Conservation (phyloP, 2,888 invertebrate genomes). For the Baccha elongata region DNA sequence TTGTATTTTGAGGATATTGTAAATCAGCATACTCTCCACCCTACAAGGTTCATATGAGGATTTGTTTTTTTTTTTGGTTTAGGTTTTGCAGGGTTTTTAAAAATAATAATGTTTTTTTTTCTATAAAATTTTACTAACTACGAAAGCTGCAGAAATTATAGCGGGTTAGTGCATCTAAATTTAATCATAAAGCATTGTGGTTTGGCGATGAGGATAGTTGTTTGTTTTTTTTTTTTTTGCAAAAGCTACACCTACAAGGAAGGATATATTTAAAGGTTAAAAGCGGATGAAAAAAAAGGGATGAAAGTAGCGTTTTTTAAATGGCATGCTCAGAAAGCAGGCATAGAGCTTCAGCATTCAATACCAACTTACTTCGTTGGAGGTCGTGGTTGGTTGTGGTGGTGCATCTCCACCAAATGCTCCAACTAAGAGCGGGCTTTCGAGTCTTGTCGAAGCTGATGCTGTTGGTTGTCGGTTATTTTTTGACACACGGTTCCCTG, state of each 20-base stretch:
- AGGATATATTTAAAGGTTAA: not conserved
- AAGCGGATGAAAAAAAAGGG: conserved; percentile 39
- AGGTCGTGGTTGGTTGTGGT: not conserved
- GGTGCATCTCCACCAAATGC: conserved; percentile 22
- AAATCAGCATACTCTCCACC: conserved; percentile 70
- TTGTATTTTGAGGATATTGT: conserved; percentile 69
- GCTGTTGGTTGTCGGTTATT: conserved; percentile 54
- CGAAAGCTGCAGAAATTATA: conserved; percentile 35
- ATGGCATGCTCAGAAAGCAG: conserved; percentile 17
- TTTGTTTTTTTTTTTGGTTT: conserved; percentile 53
- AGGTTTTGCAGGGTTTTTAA: conserved; percentile 44
- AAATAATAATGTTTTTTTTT: conserved; percentile 1
- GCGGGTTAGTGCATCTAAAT: conserved; percentile 57
- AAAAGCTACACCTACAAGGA: conserved; percentile 58
- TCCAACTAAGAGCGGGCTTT: conserved; percentile 77
- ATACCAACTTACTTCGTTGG: conserved; percentile 63
- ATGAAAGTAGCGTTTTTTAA: conserved; percentile 44
- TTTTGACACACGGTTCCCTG: conserved; percentile 80
- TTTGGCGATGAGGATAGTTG: conserved; percentile 19
- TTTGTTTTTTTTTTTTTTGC: no score
- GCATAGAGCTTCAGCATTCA: conserved; percentile 33
- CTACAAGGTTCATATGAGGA: conserved; percentile 72
- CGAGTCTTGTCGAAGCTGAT: conserved; percentile 65
- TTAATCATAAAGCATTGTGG: conserved; percentile 37
- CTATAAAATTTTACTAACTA: conserved; percentile 11